A percentile compares a stretch with the other conserved stretches of the same genome.
Conservation (phyloP, 2,888 invertebrate genomes). For the Hypomecis atomaria region DNA sequence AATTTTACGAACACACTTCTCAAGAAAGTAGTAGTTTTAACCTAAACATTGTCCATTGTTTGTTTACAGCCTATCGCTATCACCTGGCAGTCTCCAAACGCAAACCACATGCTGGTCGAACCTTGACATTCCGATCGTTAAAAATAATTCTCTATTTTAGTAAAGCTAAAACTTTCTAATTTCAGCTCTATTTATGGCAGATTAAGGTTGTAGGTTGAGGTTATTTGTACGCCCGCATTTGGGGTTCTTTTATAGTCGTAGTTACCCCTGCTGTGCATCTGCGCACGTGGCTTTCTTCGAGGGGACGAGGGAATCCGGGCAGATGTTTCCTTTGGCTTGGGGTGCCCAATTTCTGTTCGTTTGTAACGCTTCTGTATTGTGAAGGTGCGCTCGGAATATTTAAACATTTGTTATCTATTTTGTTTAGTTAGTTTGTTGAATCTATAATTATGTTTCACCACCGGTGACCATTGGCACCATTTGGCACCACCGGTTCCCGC, state of each 20-base stretch:
- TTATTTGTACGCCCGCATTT: conserved; percentile 68
- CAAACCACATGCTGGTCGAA: conserved; percentile 76
- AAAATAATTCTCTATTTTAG: conserved; percentile 82
- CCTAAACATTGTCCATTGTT: conserved; percentile 26
- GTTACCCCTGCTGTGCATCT: conserved; percentile 76
- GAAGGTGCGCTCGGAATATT: conserved; percentile 2
- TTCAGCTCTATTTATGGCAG: conserved; percentile 51
- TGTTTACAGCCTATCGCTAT: conserved; percentile 56
- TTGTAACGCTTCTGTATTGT: conserved; percentile 31
- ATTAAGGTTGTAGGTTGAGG: conserved; percentile 55
- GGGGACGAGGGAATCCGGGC: conserved; percentile 63
- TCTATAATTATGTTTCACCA: no score
- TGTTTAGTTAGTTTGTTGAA: no score
- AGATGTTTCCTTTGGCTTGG: conserved; percentile 70
- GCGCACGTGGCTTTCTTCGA: conserved; percentile 72
- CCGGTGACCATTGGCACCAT: no score
- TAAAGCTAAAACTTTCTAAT: conserved; percentile 53
- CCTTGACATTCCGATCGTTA: conserved; percentile 82
- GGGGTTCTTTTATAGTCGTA: conserved; percentile 73
- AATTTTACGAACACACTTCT: not conserved
- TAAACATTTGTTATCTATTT: conserved; percentile 5
- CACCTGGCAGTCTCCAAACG: conserved; percentile 71
- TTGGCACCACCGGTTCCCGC: no score
- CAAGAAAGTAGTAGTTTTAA: not conserved
- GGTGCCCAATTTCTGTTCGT: conserved; percentile 55